These are phyloP conservation scores for Charadrius vociferus DNA, from an alignment of 2,113 vertebrate genomes.

Conservation along the genomic window DNA sequence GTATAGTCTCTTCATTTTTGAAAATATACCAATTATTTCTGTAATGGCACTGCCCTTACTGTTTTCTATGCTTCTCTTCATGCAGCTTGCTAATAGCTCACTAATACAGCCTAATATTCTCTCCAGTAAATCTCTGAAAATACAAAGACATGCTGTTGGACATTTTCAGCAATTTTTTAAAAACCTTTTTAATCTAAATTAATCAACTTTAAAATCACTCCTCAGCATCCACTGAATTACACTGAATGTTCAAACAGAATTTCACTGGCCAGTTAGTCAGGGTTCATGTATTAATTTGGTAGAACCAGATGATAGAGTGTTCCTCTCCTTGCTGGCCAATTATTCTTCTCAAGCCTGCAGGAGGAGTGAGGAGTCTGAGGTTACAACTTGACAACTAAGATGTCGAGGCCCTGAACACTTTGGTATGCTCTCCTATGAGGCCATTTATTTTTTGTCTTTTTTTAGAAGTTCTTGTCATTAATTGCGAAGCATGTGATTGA, in stretches of 20 bases:
- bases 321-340: background rate
- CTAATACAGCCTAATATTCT: background rate
- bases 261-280: background rate
- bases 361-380: background rate
- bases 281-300: background rate
- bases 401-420: background rate
- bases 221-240: background rate
- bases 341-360: background rate
- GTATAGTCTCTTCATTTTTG: background rate
- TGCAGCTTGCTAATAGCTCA: background rate
- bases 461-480: background rate
- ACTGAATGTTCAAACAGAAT: background rate
- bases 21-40: background rate
- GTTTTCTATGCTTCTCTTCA: background rate
- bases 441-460: background rate
- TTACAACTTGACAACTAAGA: background rate
- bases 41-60: background rate
- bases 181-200: background rate
- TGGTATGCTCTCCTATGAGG: background rate
- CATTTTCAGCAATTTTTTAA: background rate
- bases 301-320: background rate
- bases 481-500: background rate
- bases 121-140: background rate
- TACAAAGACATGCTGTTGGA: background rate
- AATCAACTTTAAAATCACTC: background rate